Percentiles rank a stretch among this genome's conserved stretches.
Evolutionary conservation across 2,888 invertebrate species (phyloP).

Genomic region (Pachycephus smyrnensis): DNA sequence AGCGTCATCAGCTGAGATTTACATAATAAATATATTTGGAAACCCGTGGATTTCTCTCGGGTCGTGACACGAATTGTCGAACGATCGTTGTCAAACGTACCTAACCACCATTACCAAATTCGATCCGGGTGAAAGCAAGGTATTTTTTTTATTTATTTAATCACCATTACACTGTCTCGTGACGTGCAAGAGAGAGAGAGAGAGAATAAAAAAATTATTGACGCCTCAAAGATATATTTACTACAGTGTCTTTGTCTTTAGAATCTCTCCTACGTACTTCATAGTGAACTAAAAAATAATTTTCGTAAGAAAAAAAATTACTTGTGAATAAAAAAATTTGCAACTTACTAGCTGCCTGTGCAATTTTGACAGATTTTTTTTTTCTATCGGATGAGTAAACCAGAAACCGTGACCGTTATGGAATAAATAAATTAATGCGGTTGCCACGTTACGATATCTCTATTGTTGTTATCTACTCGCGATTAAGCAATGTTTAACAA

Average conservation of each 20-base stretch:
- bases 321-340: too few species aligned
- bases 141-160: not conserved
- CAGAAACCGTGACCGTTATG: not conserved
- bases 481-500: not conserved
- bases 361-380: not conserved
- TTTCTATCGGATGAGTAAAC: not conserved
- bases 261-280: not conserved
- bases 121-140: not conserved
- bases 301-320: too few species aligned
- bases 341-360: too few species aligned
- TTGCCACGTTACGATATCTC: not conserved
- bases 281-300: too few species aligned
- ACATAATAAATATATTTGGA: conserved; percentile 24
- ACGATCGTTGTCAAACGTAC: not conserved
- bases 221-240: not conserved
- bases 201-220: not conserved
- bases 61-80: conserved; percentile 19
- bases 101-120: not conserved
- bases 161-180: not conserved
- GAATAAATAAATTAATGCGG: not conserved
- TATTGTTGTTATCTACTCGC: not conserved
- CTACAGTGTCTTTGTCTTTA: not conserved
- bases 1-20: conserved; percentile 13
- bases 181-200: not conserved
- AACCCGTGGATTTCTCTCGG: conserved; percentile 10